Conservation (phyloP, 1,140 invertebrate species). For the Drosophila sproati region DNA sequence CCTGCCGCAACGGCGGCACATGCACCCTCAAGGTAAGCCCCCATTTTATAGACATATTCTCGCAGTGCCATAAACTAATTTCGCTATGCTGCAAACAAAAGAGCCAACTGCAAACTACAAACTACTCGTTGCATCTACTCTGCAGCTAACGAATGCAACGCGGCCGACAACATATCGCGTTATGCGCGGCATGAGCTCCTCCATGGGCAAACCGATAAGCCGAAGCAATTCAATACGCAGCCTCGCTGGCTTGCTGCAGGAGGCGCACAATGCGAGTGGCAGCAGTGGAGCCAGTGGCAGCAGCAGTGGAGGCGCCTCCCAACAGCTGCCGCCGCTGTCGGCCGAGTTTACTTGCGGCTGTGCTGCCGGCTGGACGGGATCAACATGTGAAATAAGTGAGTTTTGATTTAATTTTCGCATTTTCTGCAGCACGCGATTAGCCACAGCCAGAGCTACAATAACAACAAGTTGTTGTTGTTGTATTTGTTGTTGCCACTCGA, state of each 20-base stretch:
- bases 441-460: slow-evolving; percentile 46
- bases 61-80: slow-evolving; percentile 70
- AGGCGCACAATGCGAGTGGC: slow-evolving; percentile 43
- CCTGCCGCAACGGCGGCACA: slow-evolving; percentile 94
- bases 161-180: slow-evolving; percentile 68
- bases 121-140: not conserved
- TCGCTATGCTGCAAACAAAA: slow-evolving; percentile 16
- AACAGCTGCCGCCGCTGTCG: slow-evolving; percentile 60
- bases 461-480: slow-evolving; percentile 4
- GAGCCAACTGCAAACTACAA: not conserved
- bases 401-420: slow-evolving; percentile 81
- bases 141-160: slow-evolving; percentile 66
- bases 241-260: slow-evolving; percentile 54
- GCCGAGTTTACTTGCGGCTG: slow-evolving; percentile 92
- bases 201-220: slow-evolving; percentile 84
- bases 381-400: slow-evolving; percentile 90
- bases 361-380: slow-evolving; percentile 92
- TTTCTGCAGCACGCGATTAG: slow-evolving; percentile 76
- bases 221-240: slow-evolving; percentile 75
- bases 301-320: slow-evolving; percentile 30
- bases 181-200: slow-evolving; percentile 85
- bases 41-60: slow-evolving; percentile 63
- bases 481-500: slow-evolving; percentile 50
- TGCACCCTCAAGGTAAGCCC: slow-evolving; percentile 86
- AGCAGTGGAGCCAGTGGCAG: slow-evolving; percentile 4